Evolutionary conservation across 2,113 vertebrate species (phyloP).

Genomic region (Plecturocebus donacophilus): DNA sequence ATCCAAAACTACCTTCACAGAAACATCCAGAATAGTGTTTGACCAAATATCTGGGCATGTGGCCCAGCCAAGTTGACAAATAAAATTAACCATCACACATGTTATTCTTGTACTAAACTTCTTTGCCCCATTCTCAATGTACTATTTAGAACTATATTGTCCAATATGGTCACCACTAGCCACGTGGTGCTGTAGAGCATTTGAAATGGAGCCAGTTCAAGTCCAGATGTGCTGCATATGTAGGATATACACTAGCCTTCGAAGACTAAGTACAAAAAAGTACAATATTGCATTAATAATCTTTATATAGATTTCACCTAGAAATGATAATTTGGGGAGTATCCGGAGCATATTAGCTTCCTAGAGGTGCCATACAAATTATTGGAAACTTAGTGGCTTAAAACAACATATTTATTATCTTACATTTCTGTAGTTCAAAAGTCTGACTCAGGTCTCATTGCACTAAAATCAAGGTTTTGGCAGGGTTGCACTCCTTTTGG

Average conservation of each 20-base stretch:
- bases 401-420: neutral
- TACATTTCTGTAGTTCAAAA: neutral
- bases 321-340: neutral
- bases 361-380: neutral
- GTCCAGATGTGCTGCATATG: neutral
- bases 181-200: neutral
- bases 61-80: neutral
- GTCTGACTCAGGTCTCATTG: neutral
- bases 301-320: neutral
- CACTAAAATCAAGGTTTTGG: neutral
- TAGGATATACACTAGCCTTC: neutral
- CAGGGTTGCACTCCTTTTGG: neutral
- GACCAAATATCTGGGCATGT: neutral
- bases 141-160: neutral
- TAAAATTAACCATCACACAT: neutral
- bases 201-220: neutral
- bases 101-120: neutral
- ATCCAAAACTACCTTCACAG: neutral
- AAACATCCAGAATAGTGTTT: neutral
- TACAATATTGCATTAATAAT: neutral
- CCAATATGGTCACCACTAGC: neutral
- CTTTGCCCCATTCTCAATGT: neutral
- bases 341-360: neutral
- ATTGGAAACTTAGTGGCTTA: neutral
- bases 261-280: neutral